phyloP scores from a whole-genome alignment of 2,797 vertebrate species.

The Lithobates sylvaticus region DNA sequence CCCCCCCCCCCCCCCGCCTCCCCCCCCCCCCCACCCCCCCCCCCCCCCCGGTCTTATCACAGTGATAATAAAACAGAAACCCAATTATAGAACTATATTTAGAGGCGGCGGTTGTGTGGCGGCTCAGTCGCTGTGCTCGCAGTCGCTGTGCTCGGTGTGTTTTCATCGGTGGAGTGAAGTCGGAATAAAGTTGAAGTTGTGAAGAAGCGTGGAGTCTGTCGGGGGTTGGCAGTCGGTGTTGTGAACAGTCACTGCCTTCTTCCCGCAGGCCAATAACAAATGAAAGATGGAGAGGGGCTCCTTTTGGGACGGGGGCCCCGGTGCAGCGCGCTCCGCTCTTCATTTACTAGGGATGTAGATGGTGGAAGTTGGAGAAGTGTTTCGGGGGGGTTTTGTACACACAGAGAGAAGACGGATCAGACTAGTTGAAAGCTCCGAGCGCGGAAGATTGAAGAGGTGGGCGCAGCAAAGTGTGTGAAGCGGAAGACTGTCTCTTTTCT shows the following conservation, averaged over 20 bases:
- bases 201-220: no score
- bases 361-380: slow-evolving; percentile 6
- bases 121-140: no score
- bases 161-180: no score
- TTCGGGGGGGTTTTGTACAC: slow-evolving; percentile 20
- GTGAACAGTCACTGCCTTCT: neutral
- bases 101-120: no score
- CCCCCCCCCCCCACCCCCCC: no score
- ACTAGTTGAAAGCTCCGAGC: slow-evolving; percentile 69
- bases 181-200: neutral
- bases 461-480: slow-evolving; percentile 74
- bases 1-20: no score
- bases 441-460: slow-evolving; percentile 71
- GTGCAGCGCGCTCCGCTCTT: slow-evolving; percentile 52
- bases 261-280: slow-evolving; percentile 38
- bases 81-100: no score
- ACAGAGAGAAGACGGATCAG: slow-evolving; percentile 62
- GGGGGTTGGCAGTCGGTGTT: neutral
- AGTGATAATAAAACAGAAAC: no score
- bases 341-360: slow-evolving; percentile 9
- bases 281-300: slow-evolving; percentile 12
- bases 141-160: no score
- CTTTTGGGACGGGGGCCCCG: slow-evolving; percentile 55
- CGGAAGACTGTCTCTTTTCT: slow-evolving; percentile 74
- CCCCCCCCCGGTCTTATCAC: no score